Percentiles rank a stretch among this genome's conserved stretches.
Evolutionary conservation across 2,113 vertebrate genomes (phyloP).

Genomic region (Ceyx melanurus): DNA sequence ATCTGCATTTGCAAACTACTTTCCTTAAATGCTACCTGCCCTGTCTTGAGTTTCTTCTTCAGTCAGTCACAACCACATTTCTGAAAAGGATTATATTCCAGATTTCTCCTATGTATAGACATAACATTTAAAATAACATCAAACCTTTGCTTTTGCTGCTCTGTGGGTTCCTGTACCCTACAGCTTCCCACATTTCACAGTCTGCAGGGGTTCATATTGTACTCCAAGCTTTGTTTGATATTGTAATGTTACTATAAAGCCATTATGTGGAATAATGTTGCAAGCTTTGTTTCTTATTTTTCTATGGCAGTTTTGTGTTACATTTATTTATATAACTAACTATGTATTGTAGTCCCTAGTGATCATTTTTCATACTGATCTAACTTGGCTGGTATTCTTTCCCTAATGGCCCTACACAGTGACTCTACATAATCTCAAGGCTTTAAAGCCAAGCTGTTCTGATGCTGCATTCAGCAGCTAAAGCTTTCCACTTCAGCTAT

Average conservation of each 20-base stretch:
- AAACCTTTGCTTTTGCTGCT: constrained; percentile 70
- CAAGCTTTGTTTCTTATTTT: constrained; percentile 59
- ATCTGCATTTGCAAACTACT: background rate
- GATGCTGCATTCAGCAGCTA: background rate
- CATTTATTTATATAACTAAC: constrained; percentile 71
- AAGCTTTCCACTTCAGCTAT: constrained; percentile 9
- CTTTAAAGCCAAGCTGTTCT: background rate
- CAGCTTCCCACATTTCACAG: constrained; percentile 72
- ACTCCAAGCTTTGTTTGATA: constrained; percentile 20
- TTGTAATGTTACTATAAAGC: constrained; percentile 43
- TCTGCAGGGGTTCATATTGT: constrained; percentile 69
- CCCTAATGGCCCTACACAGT: background rate
- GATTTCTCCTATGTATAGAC: constrained; percentile 64
- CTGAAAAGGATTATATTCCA: constrained; percentile 58
- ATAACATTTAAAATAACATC: constrained; percentile 78
- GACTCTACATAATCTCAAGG: background rate
- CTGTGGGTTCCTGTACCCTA: constrained; percentile 67
- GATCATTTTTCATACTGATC: constrained; percentile 68
- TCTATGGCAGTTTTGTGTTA: constrained; percentile 44
- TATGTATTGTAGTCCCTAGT: constrained; percentile 47
- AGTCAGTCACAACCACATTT: background rate
- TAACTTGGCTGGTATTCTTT: constrained; percentile 55
- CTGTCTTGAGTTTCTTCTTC: background rate
- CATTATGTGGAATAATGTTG: constrained; percentile 22
- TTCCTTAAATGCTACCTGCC: background rate